These are phyloP conservation scores for Dasypogon diadema DNA, from an alignment of 2,888 invertebrate species.

Conservation along the genomic window DNA sequence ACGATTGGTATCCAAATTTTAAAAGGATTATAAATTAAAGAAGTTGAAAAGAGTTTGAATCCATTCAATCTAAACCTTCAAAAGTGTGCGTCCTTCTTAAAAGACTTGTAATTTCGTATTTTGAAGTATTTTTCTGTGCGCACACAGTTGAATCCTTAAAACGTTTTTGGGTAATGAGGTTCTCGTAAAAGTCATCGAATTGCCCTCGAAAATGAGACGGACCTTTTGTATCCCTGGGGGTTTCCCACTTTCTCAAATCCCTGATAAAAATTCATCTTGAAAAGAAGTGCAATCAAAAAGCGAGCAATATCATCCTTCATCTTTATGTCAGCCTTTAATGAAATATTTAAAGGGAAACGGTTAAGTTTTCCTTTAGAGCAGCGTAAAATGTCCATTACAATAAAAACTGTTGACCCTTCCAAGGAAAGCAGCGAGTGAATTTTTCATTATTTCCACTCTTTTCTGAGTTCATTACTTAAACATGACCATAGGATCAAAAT, in stretches of 20 bases:
- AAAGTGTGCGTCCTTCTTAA: too few species aligned
- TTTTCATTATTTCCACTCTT: constrained; percentile 47
- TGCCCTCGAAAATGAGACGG: background rate
- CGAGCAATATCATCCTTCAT: constrained; percentile 12
- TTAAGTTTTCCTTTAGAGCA: background rate
- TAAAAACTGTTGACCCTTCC: constrained; percentile 41
- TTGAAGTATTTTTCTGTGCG: background rate
- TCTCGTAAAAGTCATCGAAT: background rate
- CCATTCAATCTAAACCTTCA: too few species aligned
- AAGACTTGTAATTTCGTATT: constrained; percentile 43
- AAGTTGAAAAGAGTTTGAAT: too few species aligned
- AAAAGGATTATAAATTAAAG: too few species aligned
- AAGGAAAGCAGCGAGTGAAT: constrained; percentile 36
- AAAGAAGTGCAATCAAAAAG: background rate
- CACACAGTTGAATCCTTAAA: background rate
- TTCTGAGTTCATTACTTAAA: constrained; percentile 46
- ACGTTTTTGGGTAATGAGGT: constrained; percentile 7
- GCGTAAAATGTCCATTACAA: constrained; percentile 42
- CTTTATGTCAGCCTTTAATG: constrained; percentile 43
- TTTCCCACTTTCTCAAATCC: constrained; percentile 10
- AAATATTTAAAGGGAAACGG: constrained; percentile 30
- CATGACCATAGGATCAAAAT: constrained; percentile 45
- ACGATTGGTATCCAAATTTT: too few species aligned
- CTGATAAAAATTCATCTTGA: constrained; percentile 20
- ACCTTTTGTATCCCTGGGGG: background rate